Evolutionary conservation across 2,113 vertebrate species (phyloP), one percentile per base, ranked within the genome.

Genomic region (Tringa solitaria): DNA sequence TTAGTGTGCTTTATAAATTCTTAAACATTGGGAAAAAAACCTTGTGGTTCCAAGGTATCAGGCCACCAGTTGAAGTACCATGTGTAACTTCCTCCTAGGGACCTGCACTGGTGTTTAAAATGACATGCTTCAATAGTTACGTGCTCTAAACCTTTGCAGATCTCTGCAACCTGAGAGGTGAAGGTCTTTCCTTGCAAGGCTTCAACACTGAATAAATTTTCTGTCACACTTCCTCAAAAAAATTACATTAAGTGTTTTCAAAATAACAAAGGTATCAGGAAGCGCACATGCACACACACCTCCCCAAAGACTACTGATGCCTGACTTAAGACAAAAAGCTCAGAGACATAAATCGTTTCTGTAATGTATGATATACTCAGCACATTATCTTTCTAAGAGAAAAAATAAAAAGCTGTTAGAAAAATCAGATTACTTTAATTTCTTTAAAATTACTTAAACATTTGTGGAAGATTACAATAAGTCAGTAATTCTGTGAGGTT

Each of bases 231-330:
- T 18, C 10, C 43, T 79, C 14, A 20, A 93, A 79, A 80, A 61
- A 51, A 12, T 16, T n/a, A 37, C 28, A 81, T 64, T 45, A 59
- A 73, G 21, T 30, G 9, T 51, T 70, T 89, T 41, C 45, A 69
- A 69, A 75, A 33, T 21, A 92, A 32, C 3, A 79, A 33, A 0
- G 1, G 12, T 51, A 70, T 8, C 33, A n/a, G 37, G 13, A 75
- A 74, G 12, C 18, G 23, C 14, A 27, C 17, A 6, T 14, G 21
- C 7, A 50, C 9, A 56, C 39, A 37, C 19, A 15, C 8, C 2
- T 7, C 2, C 21, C 8, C 2, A 0, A 54, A 43, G 12, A 39
- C 24, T 45, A 39, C 50, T 16, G 2, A 46, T 17, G 8, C 13
- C 27, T 65, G 18, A 30, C 10, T 37, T 57, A 45, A 43, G 11